A percentile compares a stretch with the other conserved stretches of the same genome.
phyloP scores from a whole-genome alignment of 1,140 invertebrate species.

The Lepidurus couesii region DNA sequence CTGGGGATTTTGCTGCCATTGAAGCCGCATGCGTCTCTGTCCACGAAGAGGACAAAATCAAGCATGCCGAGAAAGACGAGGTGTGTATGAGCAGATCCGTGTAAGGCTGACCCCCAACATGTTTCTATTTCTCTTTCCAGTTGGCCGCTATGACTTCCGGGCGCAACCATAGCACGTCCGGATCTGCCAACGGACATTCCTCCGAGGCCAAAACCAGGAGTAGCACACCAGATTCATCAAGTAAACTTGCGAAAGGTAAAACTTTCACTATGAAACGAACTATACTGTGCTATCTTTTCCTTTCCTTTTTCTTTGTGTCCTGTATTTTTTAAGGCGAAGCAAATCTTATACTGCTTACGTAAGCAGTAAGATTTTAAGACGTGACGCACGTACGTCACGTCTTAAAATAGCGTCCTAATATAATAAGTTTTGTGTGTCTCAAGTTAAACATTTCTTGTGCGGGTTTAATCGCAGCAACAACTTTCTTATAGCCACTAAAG shows the following conservation, averaged over 20 bases:
- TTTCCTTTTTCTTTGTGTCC: not conserved
- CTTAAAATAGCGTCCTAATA: too few relatives aligned
- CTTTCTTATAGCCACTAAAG: too few relatives aligned
- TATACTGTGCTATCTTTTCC: not conserved
- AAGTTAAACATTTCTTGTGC: too few relatives aligned
- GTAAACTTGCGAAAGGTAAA: conserved; percentile 34
- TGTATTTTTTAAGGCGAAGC: not conserved
- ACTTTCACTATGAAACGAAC: too few relatives aligned
- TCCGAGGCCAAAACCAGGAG: not conserved
- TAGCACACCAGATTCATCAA: not conserved
- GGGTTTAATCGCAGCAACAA: too few relatives aligned
- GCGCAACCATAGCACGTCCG: not conserved
- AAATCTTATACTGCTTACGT: not conserved
- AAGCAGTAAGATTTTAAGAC: too few relatives aligned
- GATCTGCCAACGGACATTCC: not conserved
- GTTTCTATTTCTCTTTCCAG: not conserved
- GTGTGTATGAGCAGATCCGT: conserved; percentile 3
- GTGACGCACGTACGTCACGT: too few relatives aligned
- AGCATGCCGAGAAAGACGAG: not conserved
- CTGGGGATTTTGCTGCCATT: conserved; percentile 1
- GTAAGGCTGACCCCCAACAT: conserved; percentile 15
- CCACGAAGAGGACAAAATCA: not conserved
- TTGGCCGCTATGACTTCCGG: not conserved
- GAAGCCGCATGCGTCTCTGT: not conserved
- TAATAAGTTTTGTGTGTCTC: too few relatives aligned